phyloP scores from a whole-genome alignment of 1,140 invertebrate genomes.

The Doryteuthis pealeii region DNA sequence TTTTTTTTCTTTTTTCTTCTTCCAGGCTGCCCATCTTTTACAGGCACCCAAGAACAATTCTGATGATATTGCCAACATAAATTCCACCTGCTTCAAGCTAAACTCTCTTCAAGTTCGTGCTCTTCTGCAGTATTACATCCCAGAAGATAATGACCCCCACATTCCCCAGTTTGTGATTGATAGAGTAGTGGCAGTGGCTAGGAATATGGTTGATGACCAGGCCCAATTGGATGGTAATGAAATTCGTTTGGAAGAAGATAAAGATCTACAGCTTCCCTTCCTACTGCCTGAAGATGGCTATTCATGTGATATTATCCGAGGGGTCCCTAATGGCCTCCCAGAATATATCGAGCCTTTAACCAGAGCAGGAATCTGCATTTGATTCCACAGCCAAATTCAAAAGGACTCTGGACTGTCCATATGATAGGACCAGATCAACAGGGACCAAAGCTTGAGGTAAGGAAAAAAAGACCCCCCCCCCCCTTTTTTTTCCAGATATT shows the following conservation, averaged over 20 bases:
- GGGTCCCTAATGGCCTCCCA: conserved; percentile 81
- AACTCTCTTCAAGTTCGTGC: conserved; percentile 87
- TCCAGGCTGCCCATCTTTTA: conserved; percentile 62
- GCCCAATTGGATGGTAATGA: conserved; percentile 86
- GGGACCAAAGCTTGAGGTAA: conserved; percentile 40
- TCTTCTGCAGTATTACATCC: conserved; percentile 80
- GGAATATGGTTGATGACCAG: conserved; percentile 90
- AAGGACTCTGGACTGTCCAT: conserved; percentile 93
- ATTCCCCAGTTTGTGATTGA: conserved; percentile 56
- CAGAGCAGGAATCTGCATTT: conserved; percentile 81
- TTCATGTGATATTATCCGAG: conserved; percentile 92
- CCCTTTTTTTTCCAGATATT: not conserved
- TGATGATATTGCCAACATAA: conserved; percentile 86
- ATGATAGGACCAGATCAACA: conserved; percentile 65
- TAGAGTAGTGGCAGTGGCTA: conserved; percentile 73
- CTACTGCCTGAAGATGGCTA: conserved; percentile 96
- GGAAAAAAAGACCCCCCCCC: conserved; percentile 13
- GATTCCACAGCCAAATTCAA: conserved; percentile 84
- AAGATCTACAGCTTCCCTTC: conserved; percentile 84
- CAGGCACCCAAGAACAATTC: conserved; percentile 83
- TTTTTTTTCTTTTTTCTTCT: not conserved
- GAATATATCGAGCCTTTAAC: conserved; percentile 90
- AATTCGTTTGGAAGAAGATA: conserved; percentile 77
- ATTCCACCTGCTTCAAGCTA: conserved; percentile 94
- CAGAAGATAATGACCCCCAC: conserved; percentile 69